Conservation (phyloP, 2,888 invertebrate species). For the Syrista parreyssii region DNA sequence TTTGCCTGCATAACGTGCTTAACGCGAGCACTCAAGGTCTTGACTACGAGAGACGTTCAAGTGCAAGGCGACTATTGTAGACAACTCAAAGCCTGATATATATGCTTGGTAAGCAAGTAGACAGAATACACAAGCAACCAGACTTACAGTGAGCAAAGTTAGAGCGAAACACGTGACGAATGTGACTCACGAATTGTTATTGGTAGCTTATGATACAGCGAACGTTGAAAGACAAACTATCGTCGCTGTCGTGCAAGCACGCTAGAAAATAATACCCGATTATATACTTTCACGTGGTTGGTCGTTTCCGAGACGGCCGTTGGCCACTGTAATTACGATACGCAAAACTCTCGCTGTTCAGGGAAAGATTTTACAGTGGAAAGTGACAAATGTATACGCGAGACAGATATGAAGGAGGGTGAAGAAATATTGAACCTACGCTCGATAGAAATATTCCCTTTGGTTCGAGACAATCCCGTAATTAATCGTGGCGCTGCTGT, state of each 20-base stretch:
- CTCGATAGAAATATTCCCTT: background rate
- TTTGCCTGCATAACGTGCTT: background rate
- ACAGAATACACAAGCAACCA: background rate
- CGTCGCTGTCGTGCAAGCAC: background rate
- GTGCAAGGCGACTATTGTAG: constrained; percentile 3
- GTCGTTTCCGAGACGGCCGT: background rate
- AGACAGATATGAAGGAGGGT: background rate
- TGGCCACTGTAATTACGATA: background rate
- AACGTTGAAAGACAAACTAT: background rate
- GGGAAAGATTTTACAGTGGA: background rate
- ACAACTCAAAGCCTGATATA: background rate
- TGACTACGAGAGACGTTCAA: background rate
- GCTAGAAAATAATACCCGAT: background rate
- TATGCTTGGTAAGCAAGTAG: background rate
- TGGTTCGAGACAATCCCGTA: background rate
- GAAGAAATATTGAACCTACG: background rate
- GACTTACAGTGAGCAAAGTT: background rate
- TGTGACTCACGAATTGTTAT: background rate
- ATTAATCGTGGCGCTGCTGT: background rate
- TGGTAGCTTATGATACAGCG: background rate
- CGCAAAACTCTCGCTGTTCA: background rate
- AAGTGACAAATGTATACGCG: background rate
- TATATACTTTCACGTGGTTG: background rate
- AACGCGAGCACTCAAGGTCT: constrained; percentile 1
- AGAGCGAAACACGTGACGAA: background rate